Percentiles rank a stretch among this genome's conserved stretches.
Conservation (phyloP, 2,797 vertebrate species). For the Emys orbicularis region DNA sequence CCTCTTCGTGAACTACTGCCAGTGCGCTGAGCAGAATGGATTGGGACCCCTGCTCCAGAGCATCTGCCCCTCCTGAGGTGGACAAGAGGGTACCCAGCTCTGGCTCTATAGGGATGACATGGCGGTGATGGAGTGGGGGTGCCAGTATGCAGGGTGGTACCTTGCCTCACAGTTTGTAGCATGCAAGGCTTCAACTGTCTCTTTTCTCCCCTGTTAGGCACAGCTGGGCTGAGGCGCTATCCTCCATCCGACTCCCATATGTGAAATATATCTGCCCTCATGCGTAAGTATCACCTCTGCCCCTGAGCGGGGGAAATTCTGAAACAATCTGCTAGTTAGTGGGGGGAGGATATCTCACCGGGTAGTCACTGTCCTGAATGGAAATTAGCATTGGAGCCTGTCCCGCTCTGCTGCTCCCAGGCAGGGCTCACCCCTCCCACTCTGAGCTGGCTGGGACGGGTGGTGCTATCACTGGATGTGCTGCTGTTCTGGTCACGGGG, state of each 20-base stretch:
- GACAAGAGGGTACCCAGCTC: neutral
- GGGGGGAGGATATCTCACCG: neutral
- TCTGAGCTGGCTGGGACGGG: neutral
- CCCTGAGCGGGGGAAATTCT: rapidly evolving
- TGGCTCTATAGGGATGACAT: neutral
- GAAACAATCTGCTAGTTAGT: neutral
- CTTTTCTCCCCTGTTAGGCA: conserved; percentile 83
- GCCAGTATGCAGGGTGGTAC: no score
- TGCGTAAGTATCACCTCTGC: conserved; percentile 87
- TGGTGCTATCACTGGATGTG: neutral
- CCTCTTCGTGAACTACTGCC: neutral
- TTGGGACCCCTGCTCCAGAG: neutral
- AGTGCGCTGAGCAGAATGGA: neutral
- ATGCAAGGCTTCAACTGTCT: neutral
- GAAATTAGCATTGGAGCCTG: neutral
- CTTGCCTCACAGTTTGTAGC: neutral
- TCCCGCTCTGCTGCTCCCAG: neutral
- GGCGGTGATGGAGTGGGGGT: neutral
- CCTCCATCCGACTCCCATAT: conserved; percentile 90
- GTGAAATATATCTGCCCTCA: conserved; percentile 98
- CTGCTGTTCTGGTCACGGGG: neutral
- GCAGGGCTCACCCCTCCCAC: neutral
- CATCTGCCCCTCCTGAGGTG: neutral
- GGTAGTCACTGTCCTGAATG: neutral
- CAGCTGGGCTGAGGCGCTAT: conserved; percentile 93